Percentiles rank a stretch among this genome's conserved stretches.
phyloP scores from a whole-genome alignment of 2,888 invertebrate species.

The Aspidapion aeneum region DNA sequence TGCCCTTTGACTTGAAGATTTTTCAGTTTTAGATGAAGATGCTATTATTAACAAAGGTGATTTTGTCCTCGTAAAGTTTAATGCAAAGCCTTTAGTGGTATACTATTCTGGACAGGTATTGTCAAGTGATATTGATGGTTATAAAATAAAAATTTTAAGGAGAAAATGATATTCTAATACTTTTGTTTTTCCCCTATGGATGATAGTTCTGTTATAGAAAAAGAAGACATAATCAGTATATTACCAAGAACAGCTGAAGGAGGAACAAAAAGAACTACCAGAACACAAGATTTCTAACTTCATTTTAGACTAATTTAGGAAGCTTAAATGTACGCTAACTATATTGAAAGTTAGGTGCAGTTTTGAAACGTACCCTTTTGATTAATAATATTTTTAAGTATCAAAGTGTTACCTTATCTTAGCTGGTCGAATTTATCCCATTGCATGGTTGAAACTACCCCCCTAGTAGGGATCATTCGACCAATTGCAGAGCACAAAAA shows the following conservation, averaged over 20 bases:
- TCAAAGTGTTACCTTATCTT: background rate
- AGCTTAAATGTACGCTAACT: background rate
- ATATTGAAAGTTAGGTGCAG: background rate
- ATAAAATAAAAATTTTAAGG: background rate
- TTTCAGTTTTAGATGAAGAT: background rate
- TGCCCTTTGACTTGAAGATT: background rate
- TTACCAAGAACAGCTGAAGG: background rate
- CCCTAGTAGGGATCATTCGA: background rate
- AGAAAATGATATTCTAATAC: background rate
- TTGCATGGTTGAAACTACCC: background rate
- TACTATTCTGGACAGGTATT: no score
- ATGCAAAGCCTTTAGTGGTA: no score
- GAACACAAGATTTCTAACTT: background rate
- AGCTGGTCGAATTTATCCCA: conserved; percentile 1
- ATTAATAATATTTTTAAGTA: background rate
- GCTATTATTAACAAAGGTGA: background rate
- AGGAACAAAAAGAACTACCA: background rate
- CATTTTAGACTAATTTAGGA: background rate
- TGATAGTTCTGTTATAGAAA: background rate
- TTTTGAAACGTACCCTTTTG: background rate
- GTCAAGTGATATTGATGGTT: no score
- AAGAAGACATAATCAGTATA: background rate
- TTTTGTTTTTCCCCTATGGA: conserved; percentile 1
- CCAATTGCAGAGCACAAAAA: background rate
- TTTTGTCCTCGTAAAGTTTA: background rate